Base-by-base conservation (phyloP, 2,797 vertebrate species). In the Clarias fuscus region DNA sequence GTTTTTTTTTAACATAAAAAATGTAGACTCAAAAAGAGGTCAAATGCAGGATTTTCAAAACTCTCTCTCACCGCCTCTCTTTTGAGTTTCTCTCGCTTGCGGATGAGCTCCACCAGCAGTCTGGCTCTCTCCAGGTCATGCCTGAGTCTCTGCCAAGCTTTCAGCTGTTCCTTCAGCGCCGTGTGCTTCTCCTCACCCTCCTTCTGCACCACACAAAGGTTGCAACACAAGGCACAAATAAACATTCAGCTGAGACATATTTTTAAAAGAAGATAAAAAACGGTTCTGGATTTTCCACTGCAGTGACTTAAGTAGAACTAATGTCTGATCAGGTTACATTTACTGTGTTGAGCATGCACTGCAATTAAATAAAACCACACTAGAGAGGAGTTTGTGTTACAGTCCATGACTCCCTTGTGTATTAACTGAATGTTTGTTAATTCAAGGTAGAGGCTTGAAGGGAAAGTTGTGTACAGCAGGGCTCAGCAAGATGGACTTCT, bases 41-140 rank as follows among this genome's bases (percentile, higher is more conserved):
- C 40, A 53, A 30, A 7, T 48, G 40, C n/a, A 20, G 24, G 40
- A 48, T 53, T 67, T 48, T 53, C 67, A 40, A 30, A 13, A 24
- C 20, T 27, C 30, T 67, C 20, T 53, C 93, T 97, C 93, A 99
- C 98, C 93, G 97, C 97, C 94, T 99, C 98, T 92, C 98, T 96
- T 93, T 99, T 99, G 93, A 98, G 95, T 89, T 99, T 99, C 90
- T 99, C 98, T 89, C 98, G 96, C 94, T 99, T 99, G 90, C 98
- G 98, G 87, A 99, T 99, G 92, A 99, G 96, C 92, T 99, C 98
- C 91, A 99, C 98, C 92, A 99, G 94, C 61, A 99, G 96, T 90
- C 98, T 94, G 10, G 98, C 98, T 82, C 98, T 95, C 93, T 99
- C 98, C 73, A 99, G 95, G 94, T 99, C 98, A 24, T 99, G 98